A percentile compares a stretch with the other conserved stretches of the same genome.
These are phyloP conservation scores for Paraescarpia echinospica DNA, from an alignment of 1,140 invertebrate genomes.

Conservation along the genomic window DNA sequence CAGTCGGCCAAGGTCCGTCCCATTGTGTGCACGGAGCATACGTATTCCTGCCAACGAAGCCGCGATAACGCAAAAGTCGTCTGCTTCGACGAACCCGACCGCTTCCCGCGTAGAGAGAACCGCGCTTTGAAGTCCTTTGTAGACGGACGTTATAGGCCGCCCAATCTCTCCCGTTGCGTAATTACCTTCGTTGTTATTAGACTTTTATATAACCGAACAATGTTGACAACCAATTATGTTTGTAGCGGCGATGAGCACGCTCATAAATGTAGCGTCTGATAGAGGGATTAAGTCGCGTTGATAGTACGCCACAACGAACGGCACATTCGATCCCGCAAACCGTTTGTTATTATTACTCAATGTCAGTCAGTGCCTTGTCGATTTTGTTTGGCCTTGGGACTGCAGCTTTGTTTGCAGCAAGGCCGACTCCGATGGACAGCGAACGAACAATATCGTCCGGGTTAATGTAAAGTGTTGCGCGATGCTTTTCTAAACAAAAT, in stretches of 20 bases:
- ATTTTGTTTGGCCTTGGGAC: background rate
- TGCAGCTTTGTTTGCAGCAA: background rate
- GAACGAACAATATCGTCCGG: background rate
- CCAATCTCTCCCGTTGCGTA: background rate
- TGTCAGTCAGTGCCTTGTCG: background rate
- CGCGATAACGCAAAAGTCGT: background rate
- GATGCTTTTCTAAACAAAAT: background rate
- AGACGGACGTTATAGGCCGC: background rate
- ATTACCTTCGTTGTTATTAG: background rate
- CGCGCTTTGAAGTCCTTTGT: background rate
- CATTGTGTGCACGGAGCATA: background rate
- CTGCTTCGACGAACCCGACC: background rate
- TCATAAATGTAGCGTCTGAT: background rate
- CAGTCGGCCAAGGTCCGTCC: background rate
- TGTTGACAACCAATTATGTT: background rate
- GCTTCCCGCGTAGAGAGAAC: background rate
- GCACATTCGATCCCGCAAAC: background rate
- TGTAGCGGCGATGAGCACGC: background rate
- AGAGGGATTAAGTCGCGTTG: background rate
- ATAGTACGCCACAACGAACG: background rate
- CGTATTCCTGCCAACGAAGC: background rate
- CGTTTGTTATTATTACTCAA: background rate
- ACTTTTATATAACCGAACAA: background rate
- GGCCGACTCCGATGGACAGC: background rate
- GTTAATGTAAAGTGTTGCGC: background rate